Evolutionary conservation across 1,140 invertebrate genomes (phyloP), one percentile per base, ranked within the genome.

Genomic region (Drosophila lowei): DNA sequence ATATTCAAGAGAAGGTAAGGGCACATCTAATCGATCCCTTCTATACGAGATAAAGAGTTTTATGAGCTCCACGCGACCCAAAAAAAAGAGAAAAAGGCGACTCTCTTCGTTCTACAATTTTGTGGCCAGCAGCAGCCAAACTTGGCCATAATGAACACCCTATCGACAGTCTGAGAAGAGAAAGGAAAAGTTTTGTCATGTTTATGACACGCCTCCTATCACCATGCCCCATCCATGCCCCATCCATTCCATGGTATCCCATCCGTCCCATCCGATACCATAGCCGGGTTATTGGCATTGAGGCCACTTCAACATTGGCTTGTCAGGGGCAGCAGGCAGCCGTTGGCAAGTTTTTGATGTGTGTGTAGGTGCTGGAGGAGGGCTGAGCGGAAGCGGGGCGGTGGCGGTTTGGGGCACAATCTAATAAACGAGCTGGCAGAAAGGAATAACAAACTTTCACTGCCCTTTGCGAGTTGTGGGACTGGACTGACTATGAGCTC

Each of bases 321-420:
- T 84, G 80, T 84, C 80, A 85, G 78, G 75, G 79, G 60, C 80
- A 84, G 80, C 78, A 79, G 79, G 60, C 80, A 85, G 80, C 78
- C 79, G 79, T 43, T 68, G 80, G 80, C 77, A 84, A 84, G 72
- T 84, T 84, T 84, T 79, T 84, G 80, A 84, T 84, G 23, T 25
- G 23, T 25, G 23, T 25, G 23, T 25, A 18, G 18, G 80, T 79
- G 70, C 73, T 47, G 52, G 80, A 72, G 30, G 9, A 34, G 49
- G 56, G 59, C 55, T 77, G 58, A 41, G 21, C 21, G 46, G 52
- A 61, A 71, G 49, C 30, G 25, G 62, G 47, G 68, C 72, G 50
- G 42, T 42, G 48, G 61, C 67, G 72, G 42, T 9, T 2, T 6
- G 18, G 47, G 46, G 58, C 34, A 79, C 80, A 84, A 84, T 85